Conservation (phyloP, 2,888 invertebrate species). For the Lutraria lutraria region DNA sequence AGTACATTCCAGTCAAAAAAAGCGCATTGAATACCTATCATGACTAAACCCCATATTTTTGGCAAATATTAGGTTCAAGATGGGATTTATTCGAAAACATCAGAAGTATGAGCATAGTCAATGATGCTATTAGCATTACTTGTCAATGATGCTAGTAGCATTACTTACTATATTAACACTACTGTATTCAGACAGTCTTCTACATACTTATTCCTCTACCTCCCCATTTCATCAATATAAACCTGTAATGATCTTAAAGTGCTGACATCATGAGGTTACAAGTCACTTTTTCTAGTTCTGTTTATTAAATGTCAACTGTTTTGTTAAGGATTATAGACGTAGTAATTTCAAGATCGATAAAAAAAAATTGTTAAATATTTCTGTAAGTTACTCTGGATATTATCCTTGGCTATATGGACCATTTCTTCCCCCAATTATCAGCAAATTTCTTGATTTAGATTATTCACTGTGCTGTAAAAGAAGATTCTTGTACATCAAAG, state of each 20-base stretch:
- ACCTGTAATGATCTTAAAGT: neutral
- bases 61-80: too few species aligned
- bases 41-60: neutral
- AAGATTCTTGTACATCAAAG: too few species aligned
- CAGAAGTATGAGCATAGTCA: too few species aligned
- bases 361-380: neutral
- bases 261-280: neutral
- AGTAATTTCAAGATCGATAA: neutral
- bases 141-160: too few species aligned
- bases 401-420: too few species aligned
- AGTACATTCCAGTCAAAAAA: neutral
- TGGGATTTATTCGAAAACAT: too few species aligned
- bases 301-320: neutral
- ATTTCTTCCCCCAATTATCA: too few species aligned
- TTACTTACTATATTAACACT: neutral
- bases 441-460: too few species aligned
- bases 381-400: too few species aligned
- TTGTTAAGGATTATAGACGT: neutral
- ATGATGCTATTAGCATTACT: too few species aligned
- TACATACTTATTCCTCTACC: neutral
- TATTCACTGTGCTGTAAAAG: too few species aligned
- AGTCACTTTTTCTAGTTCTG: neutral
- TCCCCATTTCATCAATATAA: neutral
- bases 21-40: neutral
- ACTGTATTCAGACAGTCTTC: neutral